These are phyloP conservation scores for Scopus umbretta DNA, from an alignment of 2,113 vertebrate genomes.

Conservation along the genomic window DNA sequence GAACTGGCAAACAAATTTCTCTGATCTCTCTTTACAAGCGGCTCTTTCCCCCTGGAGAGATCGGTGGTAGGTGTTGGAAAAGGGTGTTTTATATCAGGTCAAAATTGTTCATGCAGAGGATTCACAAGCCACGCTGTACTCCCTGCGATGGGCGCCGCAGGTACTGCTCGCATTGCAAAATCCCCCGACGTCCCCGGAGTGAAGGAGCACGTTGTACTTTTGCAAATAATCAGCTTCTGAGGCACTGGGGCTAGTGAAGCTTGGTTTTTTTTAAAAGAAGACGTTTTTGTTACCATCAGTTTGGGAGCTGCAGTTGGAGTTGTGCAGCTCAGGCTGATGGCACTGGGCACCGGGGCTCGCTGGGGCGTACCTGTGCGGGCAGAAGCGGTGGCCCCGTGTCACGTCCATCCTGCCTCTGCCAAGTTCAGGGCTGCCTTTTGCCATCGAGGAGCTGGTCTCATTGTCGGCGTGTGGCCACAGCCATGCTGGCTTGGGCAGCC, in stretches of 20 bases:
- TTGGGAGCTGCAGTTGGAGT: background rate
- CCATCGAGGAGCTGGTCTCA: background rate
- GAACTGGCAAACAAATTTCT: background rate
- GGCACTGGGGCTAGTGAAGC: background rate
- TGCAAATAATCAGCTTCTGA: background rate
- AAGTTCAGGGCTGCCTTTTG: background rate
- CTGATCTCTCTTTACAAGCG: background rate
- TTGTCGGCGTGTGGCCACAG: background rate
- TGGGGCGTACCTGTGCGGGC: accelerated
- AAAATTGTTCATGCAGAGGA: background rate
- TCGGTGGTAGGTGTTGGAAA: background rate
- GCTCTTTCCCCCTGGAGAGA: background rate
- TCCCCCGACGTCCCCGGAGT: accelerated
- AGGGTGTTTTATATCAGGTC: background rate
- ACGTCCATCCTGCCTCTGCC: background rate
- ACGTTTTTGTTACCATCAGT: background rate
- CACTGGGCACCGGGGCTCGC: too few relatives aligned
- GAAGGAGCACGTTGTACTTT: background rate
- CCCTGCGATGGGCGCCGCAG: background rate
- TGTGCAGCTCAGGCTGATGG: background rate
- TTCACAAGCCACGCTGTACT: background rate
- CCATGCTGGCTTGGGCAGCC: background rate
- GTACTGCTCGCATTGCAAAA: accelerated
- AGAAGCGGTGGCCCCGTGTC: background rate
- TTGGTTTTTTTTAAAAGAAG: background rate